phyloP scores from a whole-genome alignment of 2,888 invertebrate genomes.

The Acrobasis repandana region DNA sequence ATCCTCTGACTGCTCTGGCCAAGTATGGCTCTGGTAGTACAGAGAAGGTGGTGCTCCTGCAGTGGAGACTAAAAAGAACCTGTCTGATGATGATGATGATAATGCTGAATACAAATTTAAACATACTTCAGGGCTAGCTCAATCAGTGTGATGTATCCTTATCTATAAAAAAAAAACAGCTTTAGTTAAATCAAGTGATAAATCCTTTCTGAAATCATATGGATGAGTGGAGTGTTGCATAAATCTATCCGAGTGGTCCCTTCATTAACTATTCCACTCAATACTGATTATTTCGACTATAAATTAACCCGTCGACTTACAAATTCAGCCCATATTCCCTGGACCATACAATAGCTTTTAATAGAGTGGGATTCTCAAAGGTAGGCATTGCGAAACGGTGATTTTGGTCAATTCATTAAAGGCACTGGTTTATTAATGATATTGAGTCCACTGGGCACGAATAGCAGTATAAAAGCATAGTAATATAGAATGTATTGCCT shows the following conservation, averaged over 20 bases:
- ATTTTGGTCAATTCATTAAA: slow-evolving; percentile 9
- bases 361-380: neutral
- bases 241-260: neutral
- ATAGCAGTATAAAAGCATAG: neutral
- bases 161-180: no score
- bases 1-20: no score
- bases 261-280: neutral
- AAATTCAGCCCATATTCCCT: neutral
- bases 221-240: no score
- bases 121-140: no score
- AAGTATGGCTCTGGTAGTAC: no score
- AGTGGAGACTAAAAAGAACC: no score
- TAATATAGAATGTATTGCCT: neutral
- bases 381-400: slow-evolving; percentile 3
- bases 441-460: neutral
- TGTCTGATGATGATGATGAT: no score
- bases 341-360: neutral
- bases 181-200: neutral
- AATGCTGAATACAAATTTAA: no score
- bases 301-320: neutral
- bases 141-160: no score
- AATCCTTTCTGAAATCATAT: neutral
- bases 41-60: no score
- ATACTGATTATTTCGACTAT: slow-evolving; percentile 3
- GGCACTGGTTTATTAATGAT: slow-evolving; percentile 1